A percentile compares a stretch with the other conserved stretches of the same genome.
phyloP scores from a whole-genome alignment of 2,113 vertebrate genomes.

The Xyrauchen texanus region DNA sequence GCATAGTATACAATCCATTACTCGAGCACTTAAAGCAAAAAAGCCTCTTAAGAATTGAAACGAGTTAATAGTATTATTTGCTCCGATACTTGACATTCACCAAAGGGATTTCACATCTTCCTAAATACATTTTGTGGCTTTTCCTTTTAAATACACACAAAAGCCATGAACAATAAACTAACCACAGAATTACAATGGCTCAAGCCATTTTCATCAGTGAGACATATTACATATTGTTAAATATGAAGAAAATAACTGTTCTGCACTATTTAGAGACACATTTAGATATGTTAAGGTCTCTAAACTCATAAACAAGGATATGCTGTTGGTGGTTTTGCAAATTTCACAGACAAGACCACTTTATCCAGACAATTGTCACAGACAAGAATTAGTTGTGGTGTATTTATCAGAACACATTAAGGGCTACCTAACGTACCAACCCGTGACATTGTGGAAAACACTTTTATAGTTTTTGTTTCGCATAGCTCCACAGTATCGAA shows the following conservation, averaged over 20 bases:
- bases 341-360: conserved; percentile 3
- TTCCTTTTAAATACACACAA: not conserved
- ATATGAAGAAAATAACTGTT: not conserved
- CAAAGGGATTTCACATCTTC: no score
- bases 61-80: not conserved
- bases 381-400: not conserved
- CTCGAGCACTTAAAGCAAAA: not conserved
- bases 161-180: not conserved
- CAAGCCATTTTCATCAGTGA: no score
- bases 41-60: conserved; percentile 3
- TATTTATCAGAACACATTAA: not conserved
- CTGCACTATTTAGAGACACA: not conserved
- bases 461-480: not conserved
- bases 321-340: no score
- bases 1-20: not conserved
- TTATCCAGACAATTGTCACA: not conserved
- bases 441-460: conserved; percentile 20
- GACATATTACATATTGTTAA: not conserved
- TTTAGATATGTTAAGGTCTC: not conserved
- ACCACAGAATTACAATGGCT: no score
- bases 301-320: no score
- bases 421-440: not conserved
- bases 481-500: not conserved
- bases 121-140: not conserved
- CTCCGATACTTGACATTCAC: not conserved